Percentiles rank a stretch among this genome's conserved stretches.
These are phyloP conservation scores for Tyria jacobaeae DNA, from an alignment of 2,888 invertebrate species.

Conservation along the genomic window DNA sequence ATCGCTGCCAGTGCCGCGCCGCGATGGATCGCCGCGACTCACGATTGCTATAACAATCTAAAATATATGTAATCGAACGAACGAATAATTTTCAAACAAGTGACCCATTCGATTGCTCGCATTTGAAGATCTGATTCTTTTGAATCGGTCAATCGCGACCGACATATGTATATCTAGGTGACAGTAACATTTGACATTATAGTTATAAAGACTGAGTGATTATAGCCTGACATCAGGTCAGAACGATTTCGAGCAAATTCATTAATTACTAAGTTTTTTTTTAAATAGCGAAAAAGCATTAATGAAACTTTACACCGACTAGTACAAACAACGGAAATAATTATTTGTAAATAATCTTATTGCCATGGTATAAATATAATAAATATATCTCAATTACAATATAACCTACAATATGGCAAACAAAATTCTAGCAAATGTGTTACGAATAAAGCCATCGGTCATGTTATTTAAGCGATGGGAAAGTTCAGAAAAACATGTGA, in stretches of 20 bases:
- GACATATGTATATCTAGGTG: too few species aligned
- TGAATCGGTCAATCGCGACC: too few species aligned
- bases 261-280: not conserved
- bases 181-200: not conserved
- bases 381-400: slow-evolving; percentile 16
- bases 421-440: slow-evolving; percentile 66
- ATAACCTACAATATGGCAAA: slow-evolving; percentile 71
- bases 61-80: too few species aligned
- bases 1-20: too few species aligned
- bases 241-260: not conserved
- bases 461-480: slow-evolving; percentile 70
- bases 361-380: too few species aligned
- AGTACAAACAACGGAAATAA: not conserved
- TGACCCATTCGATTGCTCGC: too few species aligned
- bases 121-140: too few species aligned
- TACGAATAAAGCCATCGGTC: slow-evolving; percentile 59
- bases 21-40: too few species aligned
- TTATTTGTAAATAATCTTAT: too few species aligned
- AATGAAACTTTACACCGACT: not conserved
- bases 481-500: slow-evolving; percentile 72
- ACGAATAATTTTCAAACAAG: too few species aligned
- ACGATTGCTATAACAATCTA: too few species aligned
- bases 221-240: not conserved
- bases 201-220: too few species aligned
- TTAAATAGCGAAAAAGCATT: not conserved